phyloP scores from a whole-genome alignment of 2,888 invertebrate genomes.

The Cantharis rustica region DNA sequence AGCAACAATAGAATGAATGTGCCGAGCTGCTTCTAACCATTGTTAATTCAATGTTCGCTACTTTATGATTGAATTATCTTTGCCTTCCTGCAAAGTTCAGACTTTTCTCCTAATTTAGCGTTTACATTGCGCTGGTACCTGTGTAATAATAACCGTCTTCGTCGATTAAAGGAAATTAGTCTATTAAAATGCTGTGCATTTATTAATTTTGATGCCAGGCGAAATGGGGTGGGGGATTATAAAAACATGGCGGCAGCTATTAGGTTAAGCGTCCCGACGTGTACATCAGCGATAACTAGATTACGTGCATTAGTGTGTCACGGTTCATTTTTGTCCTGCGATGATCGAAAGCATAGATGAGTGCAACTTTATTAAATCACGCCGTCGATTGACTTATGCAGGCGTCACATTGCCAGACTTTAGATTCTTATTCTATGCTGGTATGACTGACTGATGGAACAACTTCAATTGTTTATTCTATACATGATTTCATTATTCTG shows the following conservation, averaged over 20 bases:
- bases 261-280: constrained; percentile 41
- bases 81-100: constrained; percentile 30
- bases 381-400: constrained; percentile 32
- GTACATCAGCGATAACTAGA: constrained; percentile 45
- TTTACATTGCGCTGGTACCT: constrained; percentile 35
- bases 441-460: constrained; percentile 32
- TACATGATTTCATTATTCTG: constrained; percentile 53
- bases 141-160: constrained; percentile 36
- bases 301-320: constrained; percentile 52
- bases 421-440: constrained; percentile 29
- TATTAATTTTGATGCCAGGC: constrained; percentile 38
- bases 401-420: constrained; percentile 21
- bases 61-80: constrained; percentile 38
- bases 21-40: constrained; percentile 29
- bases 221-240: constrained; percentile 34
- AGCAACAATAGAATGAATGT: constrained; percentile 24
- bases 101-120: constrained; percentile 31
- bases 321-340: constrained; percentile 46
- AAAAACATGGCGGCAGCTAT: constrained; percentile 42
- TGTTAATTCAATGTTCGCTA: constrained; percentile 32
- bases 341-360: constrained; percentile 36
- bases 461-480: constrained; percentile 49
- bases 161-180: constrained; percentile 38
- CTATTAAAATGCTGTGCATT: constrained; percentile 37
- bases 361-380: constrained; percentile 40